phyloP scores from a whole-genome alignment of 2,888 invertebrate genomes.

The Crioceris asparagi region DNA sequence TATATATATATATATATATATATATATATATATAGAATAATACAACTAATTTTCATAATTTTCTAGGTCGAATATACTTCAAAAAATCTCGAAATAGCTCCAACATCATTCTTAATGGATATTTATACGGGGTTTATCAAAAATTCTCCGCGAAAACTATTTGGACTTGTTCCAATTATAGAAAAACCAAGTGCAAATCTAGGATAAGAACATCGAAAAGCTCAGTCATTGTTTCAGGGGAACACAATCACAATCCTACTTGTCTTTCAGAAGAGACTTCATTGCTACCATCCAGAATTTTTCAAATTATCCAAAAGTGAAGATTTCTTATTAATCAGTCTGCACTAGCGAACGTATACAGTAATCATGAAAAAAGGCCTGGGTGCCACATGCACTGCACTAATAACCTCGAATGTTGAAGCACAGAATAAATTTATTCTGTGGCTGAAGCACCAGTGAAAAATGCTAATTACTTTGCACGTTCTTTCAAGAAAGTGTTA shows the following conservation, averaged over 20 bases:
- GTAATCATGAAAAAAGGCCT: no score
- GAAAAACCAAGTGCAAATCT: slow-evolving; percentile 21
- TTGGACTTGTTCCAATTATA: slow-evolving; percentile 23
- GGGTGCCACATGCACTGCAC: no score
- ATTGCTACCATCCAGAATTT: slow-evolving; percentile 13
- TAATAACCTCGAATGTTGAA: no score
- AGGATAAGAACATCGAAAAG: slow-evolving; percentile 20
- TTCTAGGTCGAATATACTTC: slow-evolving; percentile 17
- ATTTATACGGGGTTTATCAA: slow-evolving; percentile 19
- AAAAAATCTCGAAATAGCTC: slow-evolving; percentile 20
- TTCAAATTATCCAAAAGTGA: slow-evolving; percentile 10
- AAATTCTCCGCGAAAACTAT: slow-evolving; percentile 17
- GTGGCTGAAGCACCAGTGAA: no score
- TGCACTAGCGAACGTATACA: no score
- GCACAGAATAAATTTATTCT: no score
- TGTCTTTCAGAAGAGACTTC: slow-evolving; percentile 14
- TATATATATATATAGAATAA: no score
- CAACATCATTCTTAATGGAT: slow-evolving; percentile 19
- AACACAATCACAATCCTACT: slow-evolving; percentile 19
- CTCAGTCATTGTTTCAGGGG: slow-evolving; percentile 12
- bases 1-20: no score
- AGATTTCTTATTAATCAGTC: no score
- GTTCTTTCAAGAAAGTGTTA: no score
- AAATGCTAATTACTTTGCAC: no score
- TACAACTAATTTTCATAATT: slow-evolving; percentile 13